Percentiles rank a stretch among this genome's conserved stretches.
phyloP scores from a whole-genome alignment of 2,888 invertebrate genomes.

The Pemphredon lugubris region DNA sequence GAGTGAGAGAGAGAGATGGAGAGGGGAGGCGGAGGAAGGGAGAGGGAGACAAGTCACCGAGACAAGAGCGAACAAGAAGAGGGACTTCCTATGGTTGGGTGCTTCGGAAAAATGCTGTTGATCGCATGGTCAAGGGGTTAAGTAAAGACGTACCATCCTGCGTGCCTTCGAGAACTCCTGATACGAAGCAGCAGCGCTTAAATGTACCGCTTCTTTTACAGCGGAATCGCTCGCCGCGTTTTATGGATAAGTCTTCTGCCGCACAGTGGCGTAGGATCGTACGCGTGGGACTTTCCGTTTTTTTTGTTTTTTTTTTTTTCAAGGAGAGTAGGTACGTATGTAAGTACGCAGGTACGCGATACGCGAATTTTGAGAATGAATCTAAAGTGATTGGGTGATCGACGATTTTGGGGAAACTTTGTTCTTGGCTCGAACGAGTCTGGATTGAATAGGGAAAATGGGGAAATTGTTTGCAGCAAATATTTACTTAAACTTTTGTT shows the following conservation, averaged over 20 bases:
- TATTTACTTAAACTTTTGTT: no score
- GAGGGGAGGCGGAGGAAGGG: no score
- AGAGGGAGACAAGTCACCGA: conserved; percentile 6
- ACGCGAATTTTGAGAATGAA: no score
- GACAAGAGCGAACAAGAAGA: conserved; percentile 4
- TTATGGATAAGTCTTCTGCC: conserved; percentile 37
- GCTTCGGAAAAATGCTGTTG: conserved; percentile 43
- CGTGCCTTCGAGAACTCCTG: conserved; percentile 51
- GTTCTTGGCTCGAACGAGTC: no score
- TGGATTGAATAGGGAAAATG: no score
- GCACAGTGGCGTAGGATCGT: conserved; percentile 36
- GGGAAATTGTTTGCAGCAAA: no score
- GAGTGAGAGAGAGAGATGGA: no score
- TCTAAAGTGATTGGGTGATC: no score
- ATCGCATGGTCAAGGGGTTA: conserved; percentile 65
- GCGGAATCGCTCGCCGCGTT: conserved; percentile 30
- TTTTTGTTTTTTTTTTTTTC: no score
- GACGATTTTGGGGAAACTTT: no score
- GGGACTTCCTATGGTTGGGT: conserved; percentile 39
- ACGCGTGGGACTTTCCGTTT: not conserved
- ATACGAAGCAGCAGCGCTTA: conserved; percentile 32
- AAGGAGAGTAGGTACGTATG: no score
- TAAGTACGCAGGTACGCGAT: no score
- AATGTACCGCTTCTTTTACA: conserved; percentile 48
- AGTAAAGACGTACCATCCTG: conserved; percentile 55